These are phyloP conservation scores for Thecocarcelia acutangulata DNA, from an alignment of 2,888 invertebrate species.

Conservation along the genomic window DNA sequence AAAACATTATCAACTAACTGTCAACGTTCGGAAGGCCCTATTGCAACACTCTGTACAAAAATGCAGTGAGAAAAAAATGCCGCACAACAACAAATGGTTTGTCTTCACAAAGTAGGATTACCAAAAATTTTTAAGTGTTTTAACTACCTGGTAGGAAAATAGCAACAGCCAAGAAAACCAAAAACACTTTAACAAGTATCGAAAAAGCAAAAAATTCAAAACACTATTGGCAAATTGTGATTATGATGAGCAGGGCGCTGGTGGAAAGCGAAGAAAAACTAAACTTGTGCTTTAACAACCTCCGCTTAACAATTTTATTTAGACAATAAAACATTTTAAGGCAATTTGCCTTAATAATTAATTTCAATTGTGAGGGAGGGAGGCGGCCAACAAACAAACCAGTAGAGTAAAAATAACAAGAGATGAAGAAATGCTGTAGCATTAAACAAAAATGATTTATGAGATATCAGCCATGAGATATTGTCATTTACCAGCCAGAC, in stretches of 20 bases:
- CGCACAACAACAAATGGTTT: slow-evolving; percentile 12
- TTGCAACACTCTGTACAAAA: neutral
- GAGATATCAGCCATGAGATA: slow-evolving; percentile 58
- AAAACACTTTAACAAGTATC: slow-evolving; percentile 29
- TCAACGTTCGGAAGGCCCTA: too few relatives aligned
- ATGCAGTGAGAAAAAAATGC: neutral
- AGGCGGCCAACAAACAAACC: neutral
- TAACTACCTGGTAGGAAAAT: slow-evolving; percentile 9
- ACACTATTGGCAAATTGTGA: slow-evolving; percentile 36
- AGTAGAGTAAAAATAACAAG: slow-evolving; percentile 3
- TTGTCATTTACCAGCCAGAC: slow-evolving; percentile 56
- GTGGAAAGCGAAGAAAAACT: neutral
- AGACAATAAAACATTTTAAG: slow-evolving; percentile 36
- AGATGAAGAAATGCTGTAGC: neutral
- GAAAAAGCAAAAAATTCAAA: slow-evolving; percentile 2
- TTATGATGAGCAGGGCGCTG: slow-evolving; percentile 35
- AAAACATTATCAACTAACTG: too few relatives aligned
- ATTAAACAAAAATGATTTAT: slow-evolving; percentile 53
- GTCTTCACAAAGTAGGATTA: slow-evolving; percentile 28
- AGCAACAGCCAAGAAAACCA: neutral
- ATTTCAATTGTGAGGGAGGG: slow-evolving; percentile 39
- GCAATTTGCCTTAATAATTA: slow-evolving; percentile 57
- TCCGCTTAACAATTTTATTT: slow-evolving; percentile 39
- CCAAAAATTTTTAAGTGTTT: slow-evolving; percentile 40
- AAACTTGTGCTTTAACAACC: slow-evolving; percentile 17